Percentiles rank a stretch among this genome's conserved stretches.
Evolutionary conservation across 2,113 vertebrate genomes (phyloP).

Genomic region (Heterotis niloticus): DNA sequence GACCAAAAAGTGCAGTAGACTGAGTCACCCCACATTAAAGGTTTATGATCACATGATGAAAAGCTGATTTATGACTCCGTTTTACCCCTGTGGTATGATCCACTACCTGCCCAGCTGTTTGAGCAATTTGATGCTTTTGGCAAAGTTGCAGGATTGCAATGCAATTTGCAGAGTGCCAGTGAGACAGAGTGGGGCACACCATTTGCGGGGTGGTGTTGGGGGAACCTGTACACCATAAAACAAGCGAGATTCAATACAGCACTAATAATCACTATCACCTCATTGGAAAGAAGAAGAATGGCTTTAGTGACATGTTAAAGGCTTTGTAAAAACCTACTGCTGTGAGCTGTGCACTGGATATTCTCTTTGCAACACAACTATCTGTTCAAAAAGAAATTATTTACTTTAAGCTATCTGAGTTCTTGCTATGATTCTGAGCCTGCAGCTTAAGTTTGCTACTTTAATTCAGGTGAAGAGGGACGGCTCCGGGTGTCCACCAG

Average conservation of each 20-base stretch:
- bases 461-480: neutral
- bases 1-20: constrained; percentile 58
- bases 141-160: neutral
- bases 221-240: constrained; percentile 59
- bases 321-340: constrained; percentile 58
- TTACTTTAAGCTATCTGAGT: neutral
- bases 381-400: constrained; percentile 22
- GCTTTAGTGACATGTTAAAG: constrained; percentile 55
- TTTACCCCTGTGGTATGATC: constrained; percentile 40
- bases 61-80: constrained; percentile 66
- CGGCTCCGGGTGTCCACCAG: neutral
- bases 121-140: neutral
- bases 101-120: neutral
- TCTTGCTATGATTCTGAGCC: neutral
- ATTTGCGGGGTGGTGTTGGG: constrained; percentile 17
- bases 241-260: constrained; percentile 59
- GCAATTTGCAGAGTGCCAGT: neutral
- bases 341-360: constrained; percentile 41
- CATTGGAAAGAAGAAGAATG: constrained; percentile 60
- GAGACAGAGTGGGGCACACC: neutral
- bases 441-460: neutral
- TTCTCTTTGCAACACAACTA: constrained; percentile 15
- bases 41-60: constrained; percentile 62
- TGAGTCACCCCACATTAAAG: constrained; percentile 60
- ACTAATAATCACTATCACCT: constrained; percentile 58